Conservation (phyloP, 2,113 vertebrate species). For the Colistium nudipinnis region DNA sequence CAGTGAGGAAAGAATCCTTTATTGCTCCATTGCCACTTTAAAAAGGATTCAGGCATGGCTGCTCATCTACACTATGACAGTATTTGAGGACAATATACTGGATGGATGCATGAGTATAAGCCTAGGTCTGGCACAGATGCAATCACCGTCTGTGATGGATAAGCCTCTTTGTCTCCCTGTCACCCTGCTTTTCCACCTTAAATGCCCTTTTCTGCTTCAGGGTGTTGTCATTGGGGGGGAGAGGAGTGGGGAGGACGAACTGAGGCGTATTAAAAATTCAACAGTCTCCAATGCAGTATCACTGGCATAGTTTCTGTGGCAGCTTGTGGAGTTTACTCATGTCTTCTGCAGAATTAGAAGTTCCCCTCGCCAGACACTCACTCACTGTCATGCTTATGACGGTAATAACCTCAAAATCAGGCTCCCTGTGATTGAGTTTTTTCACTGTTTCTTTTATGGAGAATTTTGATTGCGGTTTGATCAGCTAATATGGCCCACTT, state of each 20-base stretch:
- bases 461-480: background rate
- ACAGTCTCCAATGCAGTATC: conserved; percentile 47
- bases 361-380: conserved; percentile 19
- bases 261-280: conserved; percentile 54
- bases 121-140: conserved; percentile 32
- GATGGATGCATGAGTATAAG: conserved; percentile 24
- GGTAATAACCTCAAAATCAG: background rate
- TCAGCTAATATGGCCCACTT: too few species aligned
- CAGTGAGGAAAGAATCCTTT: conserved; percentile 33
- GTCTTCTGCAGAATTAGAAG: conserved; percentile 52
- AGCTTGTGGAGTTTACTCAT: conserved; percentile 61
- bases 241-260: background rate
- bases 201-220: conserved; percentile 22
- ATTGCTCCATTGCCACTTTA: conserved; percentile 27
- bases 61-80: conserved; percentile 23
- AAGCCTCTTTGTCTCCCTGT: conserved; percentile 18
- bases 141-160: conserved; percentile 27
- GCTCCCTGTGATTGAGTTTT: background rate
- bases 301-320: conserved; percentile 61
- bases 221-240: background rate
- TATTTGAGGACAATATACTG: conserved; percentile 36
- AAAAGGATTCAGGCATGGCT: conserved; percentile 53
- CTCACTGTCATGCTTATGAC: conserved; percentile 12
- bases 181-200: background rate
- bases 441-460: conserved; percentile 2